phyloP scores from a whole-genome alignment of 2,797 vertebrate species.

The Acropternis orthonyx region DNA sequence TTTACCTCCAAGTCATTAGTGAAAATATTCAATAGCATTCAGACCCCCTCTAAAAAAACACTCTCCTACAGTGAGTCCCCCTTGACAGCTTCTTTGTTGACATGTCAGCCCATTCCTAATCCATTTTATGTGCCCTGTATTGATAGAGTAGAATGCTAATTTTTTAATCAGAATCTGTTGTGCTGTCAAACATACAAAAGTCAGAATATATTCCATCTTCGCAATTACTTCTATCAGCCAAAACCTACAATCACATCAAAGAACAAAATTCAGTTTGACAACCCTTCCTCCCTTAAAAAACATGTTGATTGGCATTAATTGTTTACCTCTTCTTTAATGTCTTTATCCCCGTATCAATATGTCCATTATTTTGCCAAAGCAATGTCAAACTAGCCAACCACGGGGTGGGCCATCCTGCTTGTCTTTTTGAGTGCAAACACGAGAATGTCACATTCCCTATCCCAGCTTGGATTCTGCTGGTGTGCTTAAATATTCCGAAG shows the following conservation, averaged over 20 bases:
- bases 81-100: slow-evolving; percentile 55
- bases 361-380: slow-evolving; percentile 18
- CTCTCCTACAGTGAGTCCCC: not conserved
- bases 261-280: slow-evolving; percentile 35
- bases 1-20: slow-evolving; percentile 24
- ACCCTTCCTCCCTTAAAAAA: slow-evolving; percentile 24
- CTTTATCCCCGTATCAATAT: not conserved
- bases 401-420: not conserved
- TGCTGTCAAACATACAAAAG: slow-evolving; percentile 20
- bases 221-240: slow-evolving; percentile 48
- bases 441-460: not conserved
- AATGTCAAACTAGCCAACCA: not conserved
- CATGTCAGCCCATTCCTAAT: slow-evolving; percentile 6
- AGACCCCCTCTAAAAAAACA: not conserved
- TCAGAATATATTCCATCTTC: slow-evolving; percentile 19
- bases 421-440: not conserved
- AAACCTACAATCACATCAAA: slow-evolving; percentile 42
- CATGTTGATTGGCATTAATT: slow-evolving; percentile 43
- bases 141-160: slow-evolving; percentile 51
- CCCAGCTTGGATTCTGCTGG: not conserved
- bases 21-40: slow-evolving; percentile 1
- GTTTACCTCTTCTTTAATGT: slow-evolving; percentile 28
- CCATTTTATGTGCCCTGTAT: slow-evolving; percentile 19
- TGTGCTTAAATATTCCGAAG: not conserved
- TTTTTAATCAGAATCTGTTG: slow-evolving; percentile 42